Evolutionary conservation across 2,888 invertebrate genomes (phyloP).

Genomic region (Folsomia candida): DNA sequence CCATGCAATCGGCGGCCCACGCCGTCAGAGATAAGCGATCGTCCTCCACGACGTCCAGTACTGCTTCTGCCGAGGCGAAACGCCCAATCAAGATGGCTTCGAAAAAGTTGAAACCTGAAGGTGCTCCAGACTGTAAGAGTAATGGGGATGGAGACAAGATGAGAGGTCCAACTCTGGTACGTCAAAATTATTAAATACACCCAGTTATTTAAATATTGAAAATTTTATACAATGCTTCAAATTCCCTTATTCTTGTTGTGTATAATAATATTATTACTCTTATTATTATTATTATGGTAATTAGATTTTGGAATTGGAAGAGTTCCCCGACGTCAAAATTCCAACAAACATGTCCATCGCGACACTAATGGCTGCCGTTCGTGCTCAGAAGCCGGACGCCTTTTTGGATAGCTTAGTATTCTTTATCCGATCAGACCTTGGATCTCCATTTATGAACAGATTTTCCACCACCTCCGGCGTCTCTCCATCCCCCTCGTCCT

Average conservation of each 20-base stretch:
- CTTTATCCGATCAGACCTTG: conserved; percentile 36
- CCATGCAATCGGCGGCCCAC: conserved; percentile 75
- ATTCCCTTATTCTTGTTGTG: background rate
- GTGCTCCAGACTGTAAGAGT: conserved; percentile 27
- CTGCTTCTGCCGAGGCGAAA: conserved; percentile 18
- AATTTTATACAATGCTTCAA: too few relatives aligned
- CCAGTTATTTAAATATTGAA: too few relatives aligned
- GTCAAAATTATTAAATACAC: background rate
- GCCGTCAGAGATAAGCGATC: conserved; percentile 85
- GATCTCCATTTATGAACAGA: too few relatives aligned
- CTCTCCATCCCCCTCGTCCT: conserved; percentile 40
- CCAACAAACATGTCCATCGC: conserved; percentile 37
- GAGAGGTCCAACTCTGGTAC: conserved; percentile 39
- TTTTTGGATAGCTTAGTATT: conserved; percentile 46
- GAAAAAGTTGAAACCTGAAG: conserved; percentile 47
- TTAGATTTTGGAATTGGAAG: conserved; percentile 46
- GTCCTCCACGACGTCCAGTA: conserved; percentile 7
- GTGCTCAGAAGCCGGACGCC: conserved; percentile 37
- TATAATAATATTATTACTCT: background rate
- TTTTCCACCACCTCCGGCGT: conserved; percentile 22
- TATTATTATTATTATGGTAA: background rate
- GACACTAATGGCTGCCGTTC: conserved; percentile 43
- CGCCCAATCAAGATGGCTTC: conserved; percentile 44
- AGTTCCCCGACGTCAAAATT: conserved; percentile 44
- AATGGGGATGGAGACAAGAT: conserved; percentile 28